Conservation (phyloP, 2,113 vertebrate species). For the Istiophorus platypterus region DNA sequence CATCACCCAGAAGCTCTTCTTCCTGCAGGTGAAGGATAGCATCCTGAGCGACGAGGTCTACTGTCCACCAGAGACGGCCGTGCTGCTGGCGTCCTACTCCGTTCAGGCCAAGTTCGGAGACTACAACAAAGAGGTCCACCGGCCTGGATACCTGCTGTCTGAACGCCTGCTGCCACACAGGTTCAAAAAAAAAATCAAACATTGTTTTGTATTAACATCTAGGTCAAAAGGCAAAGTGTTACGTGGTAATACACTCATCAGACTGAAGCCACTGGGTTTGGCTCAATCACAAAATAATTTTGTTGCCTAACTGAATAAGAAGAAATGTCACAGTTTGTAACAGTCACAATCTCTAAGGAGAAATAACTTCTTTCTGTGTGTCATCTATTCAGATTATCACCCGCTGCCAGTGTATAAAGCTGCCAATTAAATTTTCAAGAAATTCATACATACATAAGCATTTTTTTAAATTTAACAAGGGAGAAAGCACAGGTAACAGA, state of each 20-base stretch:
- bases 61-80: slow-evolving; percentile 96
- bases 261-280: not conserved
- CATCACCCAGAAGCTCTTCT: slow-evolving; percentile 97
- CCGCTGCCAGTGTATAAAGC: too few relatives aligned
- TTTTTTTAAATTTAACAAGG: too few relatives aligned
- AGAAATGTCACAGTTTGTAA: not conserved
- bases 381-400: too few relatives aligned
- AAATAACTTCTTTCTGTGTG: not conserved
- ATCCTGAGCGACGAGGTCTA: slow-evolving; percentile 95
- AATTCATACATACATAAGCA: too few relatives aligned
- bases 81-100: slow-evolving; percentile 94
- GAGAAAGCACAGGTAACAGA: too few relatives aligned
- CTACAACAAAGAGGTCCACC: slow-evolving; percentile 90
- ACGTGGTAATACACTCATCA: not conserved
- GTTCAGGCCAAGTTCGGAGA: slow-evolving; percentile 98
- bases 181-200: not conserved
- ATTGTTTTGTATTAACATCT: not conserved
- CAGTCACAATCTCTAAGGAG: not conserved
- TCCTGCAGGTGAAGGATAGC: slow-evolving; percentile 95
- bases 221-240: not conserved
- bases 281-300: not conserved
- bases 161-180: slow-evolving; percentile 94
- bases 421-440: too few relatives aligned
- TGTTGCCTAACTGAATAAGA: not conserved
- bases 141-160: slow-evolving; percentile 90